A percentile compares a stretch with the other conserved stretches of the same genome.
Evolutionary conservation across 2,888 invertebrate genomes (phyloP).

Genomic region (Trissolcus japonicus): DNA sequence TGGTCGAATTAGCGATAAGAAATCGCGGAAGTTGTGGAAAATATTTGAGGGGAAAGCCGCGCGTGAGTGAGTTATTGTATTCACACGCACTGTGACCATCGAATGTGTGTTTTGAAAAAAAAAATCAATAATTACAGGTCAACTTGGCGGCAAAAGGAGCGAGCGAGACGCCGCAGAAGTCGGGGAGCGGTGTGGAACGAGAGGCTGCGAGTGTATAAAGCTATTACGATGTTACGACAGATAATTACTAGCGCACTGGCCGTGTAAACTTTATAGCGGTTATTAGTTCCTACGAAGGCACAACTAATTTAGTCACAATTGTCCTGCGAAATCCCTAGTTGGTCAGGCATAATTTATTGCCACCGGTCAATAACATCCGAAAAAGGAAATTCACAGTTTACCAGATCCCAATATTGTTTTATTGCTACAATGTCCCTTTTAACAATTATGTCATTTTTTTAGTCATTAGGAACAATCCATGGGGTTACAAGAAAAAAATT

Average conservation of each 20-base stretch:
- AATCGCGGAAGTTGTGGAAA: background rate
- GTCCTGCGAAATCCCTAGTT: slow-evolving; percentile 59
- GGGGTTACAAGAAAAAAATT: too few species aligned
- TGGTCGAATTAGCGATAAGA: too few species aligned
- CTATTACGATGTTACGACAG: slow-evolving; percentile 61
- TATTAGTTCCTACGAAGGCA: slow-evolving; percentile 58
- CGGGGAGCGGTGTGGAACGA: slow-evolving; percentile 21
- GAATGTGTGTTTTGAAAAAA: too few species aligned
- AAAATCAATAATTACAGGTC: too few species aligned
- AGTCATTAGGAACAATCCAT: too few species aligned
- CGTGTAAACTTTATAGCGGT: slow-evolving; percentile 61
- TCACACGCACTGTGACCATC: slow-evolving; percentile 15
- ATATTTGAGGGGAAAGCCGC: background rate
- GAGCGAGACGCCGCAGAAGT: slow-evolving; percentile 20
- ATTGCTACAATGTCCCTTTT: background rate
- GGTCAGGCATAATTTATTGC: slow-evolving; percentile 58
- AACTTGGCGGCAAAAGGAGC: slow-evolving; percentile 23
- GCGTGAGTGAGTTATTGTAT: slow-evolving; percentile 16
- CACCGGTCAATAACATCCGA: slow-evolving; percentile 56
- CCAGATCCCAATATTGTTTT: slow-evolving; percentile 28
- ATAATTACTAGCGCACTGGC: slow-evolving; percentile 60
- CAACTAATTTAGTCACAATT: slow-evolving; percentile 60
- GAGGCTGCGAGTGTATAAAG: slow-evolving; percentile 57
- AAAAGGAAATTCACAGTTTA: slow-evolving; percentile 50
- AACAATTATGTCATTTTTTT: too few species aligned